Evolutionary conservation across 1,140 invertebrate genomes (phyloP), one percentile per base, ranked within the genome.

Genomic region (Lordiphosa stackelbergi): DNA sequence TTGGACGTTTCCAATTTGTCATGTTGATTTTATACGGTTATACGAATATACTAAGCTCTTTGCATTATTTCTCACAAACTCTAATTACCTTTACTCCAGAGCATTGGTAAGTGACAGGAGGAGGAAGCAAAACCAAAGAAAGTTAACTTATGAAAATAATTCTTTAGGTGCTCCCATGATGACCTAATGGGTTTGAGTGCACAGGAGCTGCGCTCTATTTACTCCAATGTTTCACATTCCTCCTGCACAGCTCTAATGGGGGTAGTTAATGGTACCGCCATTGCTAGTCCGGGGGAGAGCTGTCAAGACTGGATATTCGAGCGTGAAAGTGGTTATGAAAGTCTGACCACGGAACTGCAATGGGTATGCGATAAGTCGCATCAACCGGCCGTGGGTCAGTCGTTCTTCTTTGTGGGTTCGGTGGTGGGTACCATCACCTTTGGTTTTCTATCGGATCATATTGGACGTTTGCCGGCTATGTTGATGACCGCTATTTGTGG

Each of bases 351-450:
- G 31, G 90, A 91, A 88, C 68, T 90, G 7, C 72, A 91, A 56
- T 92, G 91, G 91, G 89, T 92, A 8, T 91, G 91, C 57, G 87
- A 89, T 3, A 86, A 91, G 6, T 85, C 88, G 31, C 91, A 90
- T 89, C 90, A 88, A 64, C 86, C 90, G 4, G 89, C 88, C 7
- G 66, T 91, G 4, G 89, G 90, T 0, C 91, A 92, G 69, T 90
- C 90, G 1, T 85, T 91, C 16, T 92, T 91, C 84, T 92, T 91
- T 69, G 75, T 90, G 38, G 91, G 91, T 4, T 90, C 90, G 3
- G 88, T 91, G 5, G 56, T 91, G 13, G 91, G 91, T 5, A 90
- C 90, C 22, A 73, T 91, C 9, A 51, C 87, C 3, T 88, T 91
- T 56, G 91, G 91, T 4, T 77, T 89, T 34, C 69, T 91, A 0